Conservation (phyloP, 2,113 vertebrate genomes). For the Proterorhinus semilunaris region DNA sequence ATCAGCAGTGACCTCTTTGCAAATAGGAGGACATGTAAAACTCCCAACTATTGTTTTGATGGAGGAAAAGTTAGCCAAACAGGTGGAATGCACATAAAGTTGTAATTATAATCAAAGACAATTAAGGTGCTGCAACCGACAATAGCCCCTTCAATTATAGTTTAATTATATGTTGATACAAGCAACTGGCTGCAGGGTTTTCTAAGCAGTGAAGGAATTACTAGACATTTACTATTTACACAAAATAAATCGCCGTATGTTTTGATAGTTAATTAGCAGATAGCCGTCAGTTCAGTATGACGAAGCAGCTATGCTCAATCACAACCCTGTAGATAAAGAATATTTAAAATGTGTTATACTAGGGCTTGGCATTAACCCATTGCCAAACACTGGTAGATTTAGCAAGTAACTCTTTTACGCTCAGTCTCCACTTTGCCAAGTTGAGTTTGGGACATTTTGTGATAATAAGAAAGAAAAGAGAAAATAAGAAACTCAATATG, state of each 20-base stretch:
- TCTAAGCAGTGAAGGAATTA: neutral
- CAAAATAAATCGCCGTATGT: too few relatives aligned
- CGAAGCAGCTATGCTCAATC: too few relatives aligned
- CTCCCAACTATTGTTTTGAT: conserved; percentile 22
- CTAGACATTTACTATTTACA: neutral
- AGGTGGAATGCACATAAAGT: conserved; percentile 41
- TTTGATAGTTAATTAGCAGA: too few relatives aligned
- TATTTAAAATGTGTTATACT: too few relatives aligned
- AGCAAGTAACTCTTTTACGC: too few relatives aligned
- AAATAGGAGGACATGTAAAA: conserved; percentile 17
- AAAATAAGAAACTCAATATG: neutral
- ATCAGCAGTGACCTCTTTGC: conserved; percentile 30
- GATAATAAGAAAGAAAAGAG: neutral
- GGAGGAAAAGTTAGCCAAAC: conserved; percentile 44
- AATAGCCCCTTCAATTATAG: conserved; percentile 54
- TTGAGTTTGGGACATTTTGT: too few relatives aligned
- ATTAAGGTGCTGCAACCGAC: conserved; percentile 51
- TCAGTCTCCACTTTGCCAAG: too few relatives aligned
- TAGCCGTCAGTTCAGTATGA: too few relatives aligned
- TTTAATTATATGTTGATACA: conserved; percentile 66
- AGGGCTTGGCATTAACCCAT: too few relatives aligned
- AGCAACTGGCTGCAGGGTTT: conserved; percentile 20
- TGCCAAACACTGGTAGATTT: too few relatives aligned
- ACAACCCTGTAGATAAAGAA: too few relatives aligned
- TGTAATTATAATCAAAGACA: conserved; percentile 64